Evolutionary conservation across 1,140 invertebrate genomes (phyloP).

Genomic region (Hesperophylax magnus): DNA sequence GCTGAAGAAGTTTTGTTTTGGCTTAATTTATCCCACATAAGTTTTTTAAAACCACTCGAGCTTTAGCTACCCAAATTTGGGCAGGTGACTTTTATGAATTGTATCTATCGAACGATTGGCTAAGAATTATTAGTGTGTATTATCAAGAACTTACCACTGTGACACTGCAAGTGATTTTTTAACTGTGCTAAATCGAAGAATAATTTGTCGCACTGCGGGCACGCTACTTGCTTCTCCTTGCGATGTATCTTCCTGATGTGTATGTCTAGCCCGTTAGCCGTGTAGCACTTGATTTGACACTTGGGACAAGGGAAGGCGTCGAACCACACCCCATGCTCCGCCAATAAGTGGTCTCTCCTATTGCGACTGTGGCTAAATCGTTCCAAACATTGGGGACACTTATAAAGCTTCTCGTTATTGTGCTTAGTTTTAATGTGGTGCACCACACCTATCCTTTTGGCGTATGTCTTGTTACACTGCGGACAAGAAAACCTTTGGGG

Average conservation of each 20-base stretch:
- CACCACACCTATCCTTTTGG: background rate
- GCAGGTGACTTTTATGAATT: no score
- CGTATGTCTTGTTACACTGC: slow-evolving; percentile 2
- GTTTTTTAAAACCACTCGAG: no score
- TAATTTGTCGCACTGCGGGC: background rate
- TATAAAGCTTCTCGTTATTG: background rate
- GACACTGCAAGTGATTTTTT: background rate
- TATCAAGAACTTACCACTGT: background rate
- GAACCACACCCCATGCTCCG: background rate
- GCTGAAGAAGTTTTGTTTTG: no score
- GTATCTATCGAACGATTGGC: no score
- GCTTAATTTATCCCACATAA: no score
- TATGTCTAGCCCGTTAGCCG: background rate
- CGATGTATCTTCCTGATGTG: background rate
- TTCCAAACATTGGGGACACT: background rate
- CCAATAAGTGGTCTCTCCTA: background rate
- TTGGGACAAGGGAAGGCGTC: background rate
- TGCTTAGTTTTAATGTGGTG: background rate
- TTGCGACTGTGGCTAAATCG: background rate
- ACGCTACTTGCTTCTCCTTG: slow-evolving; percentile 10
- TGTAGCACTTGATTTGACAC: slow-evolving; percentile 4
- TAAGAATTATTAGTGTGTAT: no score
- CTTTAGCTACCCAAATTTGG: no score
- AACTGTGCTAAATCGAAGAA: background rate
- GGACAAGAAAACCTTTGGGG: background rate